Evolutionary conservation across 2,888 invertebrate species (phyloP).

Genomic region (Spatulosminthurus flaviceps): DNA sequence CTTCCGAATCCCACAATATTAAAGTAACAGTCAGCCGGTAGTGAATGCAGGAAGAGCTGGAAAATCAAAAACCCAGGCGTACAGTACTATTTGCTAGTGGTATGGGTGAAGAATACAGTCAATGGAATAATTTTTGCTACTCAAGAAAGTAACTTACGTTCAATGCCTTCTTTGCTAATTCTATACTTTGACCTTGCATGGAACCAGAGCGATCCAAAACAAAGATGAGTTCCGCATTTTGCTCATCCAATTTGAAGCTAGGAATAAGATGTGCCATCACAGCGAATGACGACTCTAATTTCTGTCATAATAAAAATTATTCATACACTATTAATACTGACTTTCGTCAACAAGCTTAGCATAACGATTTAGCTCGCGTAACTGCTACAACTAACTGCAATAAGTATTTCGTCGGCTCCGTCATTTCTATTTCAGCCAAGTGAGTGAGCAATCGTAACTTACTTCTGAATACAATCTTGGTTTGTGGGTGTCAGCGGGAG

Average conservation of each 20-base stretch:
- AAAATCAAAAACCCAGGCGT: neutral
- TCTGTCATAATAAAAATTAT: slow-evolving; percentile 35
- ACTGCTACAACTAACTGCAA: too few species aligned
- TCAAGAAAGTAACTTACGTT: slow-evolving; percentile 62
- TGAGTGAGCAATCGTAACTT: too few species aligned
- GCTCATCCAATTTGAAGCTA: slow-evolving; percentile 65
- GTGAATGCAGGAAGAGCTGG: slow-evolving; percentile 65
- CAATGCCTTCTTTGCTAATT: slow-evolving; percentile 65
- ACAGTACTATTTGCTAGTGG: too few species aligned
- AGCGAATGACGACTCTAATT: slow-evolving; percentile 50
- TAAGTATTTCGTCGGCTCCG: too few species aligned
- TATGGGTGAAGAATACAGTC: too few species aligned
- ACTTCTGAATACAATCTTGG: slow-evolving; percentile 68
- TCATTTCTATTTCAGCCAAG: neutral
- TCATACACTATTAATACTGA: neutral
- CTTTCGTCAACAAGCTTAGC: neutral
- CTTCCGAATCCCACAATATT: slow-evolving; percentile 67
- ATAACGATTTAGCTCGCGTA: too few species aligned
- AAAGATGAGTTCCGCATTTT: slow-evolving; percentile 65
- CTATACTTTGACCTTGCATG: slow-evolving; percentile 65
- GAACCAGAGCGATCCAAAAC: slow-evolving; percentile 67
- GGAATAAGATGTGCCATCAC: slow-evolving; percentile 65
- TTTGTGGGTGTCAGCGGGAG: slow-evolving; percentile 67
- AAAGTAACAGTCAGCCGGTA: slow-evolving; percentile 66
- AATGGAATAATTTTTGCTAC: too few species aligned